Evolutionary conservation across 1,140 invertebrate genomes (phyloP).

Genomic region (Hypsibius dujardini): DNA sequence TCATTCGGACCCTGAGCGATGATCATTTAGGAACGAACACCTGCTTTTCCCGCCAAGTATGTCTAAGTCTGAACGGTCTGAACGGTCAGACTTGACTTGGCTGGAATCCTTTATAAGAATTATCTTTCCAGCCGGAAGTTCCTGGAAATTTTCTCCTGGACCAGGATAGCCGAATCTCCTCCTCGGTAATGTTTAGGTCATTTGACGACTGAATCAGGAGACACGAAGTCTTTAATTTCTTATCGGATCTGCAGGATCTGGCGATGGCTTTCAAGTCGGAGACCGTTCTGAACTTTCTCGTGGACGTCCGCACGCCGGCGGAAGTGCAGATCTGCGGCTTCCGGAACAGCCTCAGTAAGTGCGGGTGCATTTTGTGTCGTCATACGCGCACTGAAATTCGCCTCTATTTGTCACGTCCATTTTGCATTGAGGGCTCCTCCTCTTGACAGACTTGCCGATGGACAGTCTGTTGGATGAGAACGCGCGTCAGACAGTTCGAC

Average conservation of each 20-base stretch:
- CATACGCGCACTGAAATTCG: too few relatives aligned
- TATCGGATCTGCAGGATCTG: conserved; percentile 23
- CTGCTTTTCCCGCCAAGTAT: not conserved
- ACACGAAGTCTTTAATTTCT: too few relatives aligned
- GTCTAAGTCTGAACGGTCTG: not conserved
- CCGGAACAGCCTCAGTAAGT: conserved; percentile 30
- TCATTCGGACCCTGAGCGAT: conserved; percentile 51
- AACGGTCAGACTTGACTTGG: too few relatives aligned
- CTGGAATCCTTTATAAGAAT: conserved; percentile 20
- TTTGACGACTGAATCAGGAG: too few relatives aligned
- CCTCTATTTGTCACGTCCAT: too few relatives aligned
- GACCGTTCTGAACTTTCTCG: conserved; percentile 38
- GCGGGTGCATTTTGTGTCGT: not conserved
- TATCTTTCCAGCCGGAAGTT: conserved; percentile 32
- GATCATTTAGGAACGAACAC: conserved; percentile 43
- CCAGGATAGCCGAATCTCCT: conserved; percentile 39
- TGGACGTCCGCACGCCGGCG: conserved; percentile 51
- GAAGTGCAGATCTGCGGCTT: conserved; percentile 59
- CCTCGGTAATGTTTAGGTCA: too few relatives aligned
- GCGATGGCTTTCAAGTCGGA: conserved; percentile 38
- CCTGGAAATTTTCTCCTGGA: conserved; percentile 26
- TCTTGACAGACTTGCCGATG: conserved; percentile 39
- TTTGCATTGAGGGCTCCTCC: too few relatives aligned
- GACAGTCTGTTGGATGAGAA: conserved; percentile 27
- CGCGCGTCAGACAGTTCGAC: conserved; percentile 14